These are phyloP conservation scores for Dasyurus viverrinus DNA, from an alignment of 2,113 vertebrate genomes.

Conservation along the genomic window DNA sequence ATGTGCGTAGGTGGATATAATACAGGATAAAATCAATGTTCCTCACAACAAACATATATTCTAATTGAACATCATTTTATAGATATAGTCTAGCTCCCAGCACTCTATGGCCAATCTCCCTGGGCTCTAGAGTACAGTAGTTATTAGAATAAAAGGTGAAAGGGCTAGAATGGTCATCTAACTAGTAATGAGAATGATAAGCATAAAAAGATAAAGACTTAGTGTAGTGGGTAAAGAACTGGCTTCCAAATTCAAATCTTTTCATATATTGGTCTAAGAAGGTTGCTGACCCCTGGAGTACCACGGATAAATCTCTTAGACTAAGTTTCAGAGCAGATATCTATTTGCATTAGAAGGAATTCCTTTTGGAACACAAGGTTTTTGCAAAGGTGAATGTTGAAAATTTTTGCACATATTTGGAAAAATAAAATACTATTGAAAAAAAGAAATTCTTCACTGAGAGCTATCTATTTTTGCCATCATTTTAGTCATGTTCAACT, in stretches of 20 bases:
- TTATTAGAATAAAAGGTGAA: not conserved
- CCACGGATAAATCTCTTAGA: not conserved
- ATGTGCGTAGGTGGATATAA: no score
- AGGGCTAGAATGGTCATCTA: not conserved
- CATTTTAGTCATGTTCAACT: not conserved
- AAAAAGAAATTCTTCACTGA: not conserved
- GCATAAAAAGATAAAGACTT: not conserved
- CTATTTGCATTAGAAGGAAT: not conserved
- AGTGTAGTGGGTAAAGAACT: not conserved
- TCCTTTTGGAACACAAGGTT: no score
- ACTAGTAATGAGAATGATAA: not conserved
- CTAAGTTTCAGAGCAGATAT: not conserved
- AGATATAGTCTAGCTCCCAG: not conserved
- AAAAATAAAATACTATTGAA: no score
- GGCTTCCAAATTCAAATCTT: not conserved
- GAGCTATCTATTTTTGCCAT: not conserved
- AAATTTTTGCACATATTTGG: no score
- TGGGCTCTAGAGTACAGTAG: not conserved
- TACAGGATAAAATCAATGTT: not conserved
- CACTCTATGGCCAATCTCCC: not conserved
- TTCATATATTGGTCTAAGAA: not conserved
- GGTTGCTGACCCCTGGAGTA: not conserved
- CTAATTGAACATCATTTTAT: not conserved
- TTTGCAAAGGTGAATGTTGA: no score
- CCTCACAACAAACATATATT: not conserved